Evolutionary conservation across 1,140 invertebrate genomes (phyloP).

Genomic region (Orchestia grillus): DNA sequence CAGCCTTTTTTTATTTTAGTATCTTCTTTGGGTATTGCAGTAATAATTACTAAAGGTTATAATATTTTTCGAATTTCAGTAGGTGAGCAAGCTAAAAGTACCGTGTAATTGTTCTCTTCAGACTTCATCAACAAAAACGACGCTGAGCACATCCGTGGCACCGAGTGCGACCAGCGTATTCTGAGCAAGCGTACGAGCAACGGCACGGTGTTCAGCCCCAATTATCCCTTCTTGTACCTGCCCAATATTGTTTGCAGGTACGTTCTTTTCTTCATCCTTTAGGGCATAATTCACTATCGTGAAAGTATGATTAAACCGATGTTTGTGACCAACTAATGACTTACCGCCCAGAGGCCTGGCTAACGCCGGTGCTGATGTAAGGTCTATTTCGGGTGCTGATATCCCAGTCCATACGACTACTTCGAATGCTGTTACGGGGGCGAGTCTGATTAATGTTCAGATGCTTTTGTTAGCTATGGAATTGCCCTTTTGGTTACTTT

Average conservation of each 20-base stretch:
- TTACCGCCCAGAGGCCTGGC: not conserved
- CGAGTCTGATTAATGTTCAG: not conserved
- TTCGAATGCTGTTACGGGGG: not conserved
- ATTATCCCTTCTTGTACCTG: slow-evolving; percentile 94
- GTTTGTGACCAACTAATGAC: not conserved
- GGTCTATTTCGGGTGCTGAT: not conserved
- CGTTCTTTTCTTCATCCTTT: not conserved
- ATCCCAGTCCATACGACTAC: not conserved
- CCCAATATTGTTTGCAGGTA: slow-evolving; percentile 91
- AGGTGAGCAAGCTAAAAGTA: not conserved
- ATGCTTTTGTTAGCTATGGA: not conserved
- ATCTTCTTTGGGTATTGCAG: not conserved
- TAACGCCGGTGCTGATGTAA: not conserved
- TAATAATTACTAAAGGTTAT: not conserved
- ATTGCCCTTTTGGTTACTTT: not conserved
- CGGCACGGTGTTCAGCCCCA: slow-evolving; percentile 93
- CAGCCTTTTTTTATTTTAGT: not conserved
- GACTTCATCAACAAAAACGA: slow-evolving; percentile 94
- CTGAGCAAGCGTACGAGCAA: slow-evolving; percentile 91
- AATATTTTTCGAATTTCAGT: not conserved
- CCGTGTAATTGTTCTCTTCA: slow-evolving; percentile 71
- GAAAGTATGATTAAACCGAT: not conserved
- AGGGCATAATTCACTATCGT: not conserved
- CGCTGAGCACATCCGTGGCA: slow-evolving; percentile 92
- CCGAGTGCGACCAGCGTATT: slow-evolving; percentile 97